Evolutionary conservation across 2,113 vertebrate species (phyloP).

Genomic region (Zosterops pallidus): DNA sequence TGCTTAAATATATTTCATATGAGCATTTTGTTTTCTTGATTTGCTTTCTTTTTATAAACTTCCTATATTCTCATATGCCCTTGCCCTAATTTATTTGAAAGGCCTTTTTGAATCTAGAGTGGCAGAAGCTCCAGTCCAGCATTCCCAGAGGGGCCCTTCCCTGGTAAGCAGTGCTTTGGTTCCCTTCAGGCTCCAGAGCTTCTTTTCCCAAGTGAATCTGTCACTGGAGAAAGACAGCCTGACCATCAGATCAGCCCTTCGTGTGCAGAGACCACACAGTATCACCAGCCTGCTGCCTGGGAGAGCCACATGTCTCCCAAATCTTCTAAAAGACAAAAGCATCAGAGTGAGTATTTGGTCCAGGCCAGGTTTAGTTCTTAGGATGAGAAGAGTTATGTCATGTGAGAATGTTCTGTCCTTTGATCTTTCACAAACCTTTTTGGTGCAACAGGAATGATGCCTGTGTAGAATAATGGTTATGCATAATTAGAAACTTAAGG

Average conservation of each 20-base stretch:
- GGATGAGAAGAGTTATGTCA: neutral
- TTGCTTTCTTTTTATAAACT: neutral
- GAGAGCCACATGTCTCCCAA: neutral
- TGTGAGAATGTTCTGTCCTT: neutral
- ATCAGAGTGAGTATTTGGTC: neutral
- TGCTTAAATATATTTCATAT: neutral
- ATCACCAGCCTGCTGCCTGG: neutral
- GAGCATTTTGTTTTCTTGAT: neutral
- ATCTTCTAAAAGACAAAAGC: neutral
- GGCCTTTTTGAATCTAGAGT: neutral
- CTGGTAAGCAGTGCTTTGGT: neutral
- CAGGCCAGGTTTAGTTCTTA: neutral
- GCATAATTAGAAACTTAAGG: neutral
- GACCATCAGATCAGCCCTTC: constrained; percentile 30
- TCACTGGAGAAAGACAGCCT: constrained; percentile 53
- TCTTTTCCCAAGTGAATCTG: constrained; percentile 25
- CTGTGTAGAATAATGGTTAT: neutral
- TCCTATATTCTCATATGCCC: neutral
- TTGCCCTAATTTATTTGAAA: constrained; percentile 1
- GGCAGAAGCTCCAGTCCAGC: neutral
- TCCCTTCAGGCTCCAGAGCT: neutral
- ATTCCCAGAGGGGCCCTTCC: neutral
- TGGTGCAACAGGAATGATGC: neutral
- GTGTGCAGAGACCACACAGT: neutral
- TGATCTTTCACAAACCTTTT: neutral